Percentiles rank a stretch among this genome's conserved stretches.
Evolutionary conservation across 2,113 vertebrate species (phyloP).

Genomic region (Cervus canadensis): DNA sequence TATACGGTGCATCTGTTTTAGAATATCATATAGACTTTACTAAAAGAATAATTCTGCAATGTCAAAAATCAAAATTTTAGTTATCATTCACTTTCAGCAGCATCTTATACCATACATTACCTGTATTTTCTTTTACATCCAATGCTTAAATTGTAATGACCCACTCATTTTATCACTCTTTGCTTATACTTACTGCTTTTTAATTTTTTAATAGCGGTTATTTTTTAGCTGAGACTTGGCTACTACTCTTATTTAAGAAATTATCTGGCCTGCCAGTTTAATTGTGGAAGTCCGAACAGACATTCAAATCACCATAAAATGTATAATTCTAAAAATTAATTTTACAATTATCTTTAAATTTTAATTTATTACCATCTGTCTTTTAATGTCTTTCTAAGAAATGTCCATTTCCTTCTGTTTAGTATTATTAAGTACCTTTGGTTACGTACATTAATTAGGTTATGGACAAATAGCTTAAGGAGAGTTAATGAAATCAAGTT

Average conservation of each 20-base stretch:
- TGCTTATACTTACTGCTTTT: neutral
- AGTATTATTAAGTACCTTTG: slow-evolving; percentile 45
- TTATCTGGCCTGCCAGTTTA: neutral
- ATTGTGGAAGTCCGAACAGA: neutral
- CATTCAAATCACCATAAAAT: neutral
- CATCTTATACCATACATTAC: neutral
- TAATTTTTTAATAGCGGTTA: neutral
- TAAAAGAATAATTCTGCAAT: neutral
- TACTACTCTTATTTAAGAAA: slow-evolving; percentile 7
- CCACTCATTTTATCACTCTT: neutral
- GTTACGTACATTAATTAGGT: slow-evolving; percentile 47
- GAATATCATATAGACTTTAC: neutral
- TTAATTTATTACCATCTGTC: slow-evolving; percentile 31
- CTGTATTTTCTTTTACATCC: neutral
- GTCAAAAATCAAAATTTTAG: neutral
- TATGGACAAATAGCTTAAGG: slow-evolving; percentile 53
- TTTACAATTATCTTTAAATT: neutral
- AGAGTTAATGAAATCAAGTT: slow-evolving; percentile 54
- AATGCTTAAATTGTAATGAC: neutral
- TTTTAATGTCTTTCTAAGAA: slow-evolving; percentile 43
- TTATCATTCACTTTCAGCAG: neutral
- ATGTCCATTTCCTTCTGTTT: neutral
- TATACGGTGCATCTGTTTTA: neutral
- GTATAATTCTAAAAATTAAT: slow-evolving; percentile 11
- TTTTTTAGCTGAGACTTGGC: neutral